Percentiles rank a stretch among this genome's conserved stretches.
Conservation (phyloP, 2,113 vertebrate species). For the Sula dactylatra region DNA sequence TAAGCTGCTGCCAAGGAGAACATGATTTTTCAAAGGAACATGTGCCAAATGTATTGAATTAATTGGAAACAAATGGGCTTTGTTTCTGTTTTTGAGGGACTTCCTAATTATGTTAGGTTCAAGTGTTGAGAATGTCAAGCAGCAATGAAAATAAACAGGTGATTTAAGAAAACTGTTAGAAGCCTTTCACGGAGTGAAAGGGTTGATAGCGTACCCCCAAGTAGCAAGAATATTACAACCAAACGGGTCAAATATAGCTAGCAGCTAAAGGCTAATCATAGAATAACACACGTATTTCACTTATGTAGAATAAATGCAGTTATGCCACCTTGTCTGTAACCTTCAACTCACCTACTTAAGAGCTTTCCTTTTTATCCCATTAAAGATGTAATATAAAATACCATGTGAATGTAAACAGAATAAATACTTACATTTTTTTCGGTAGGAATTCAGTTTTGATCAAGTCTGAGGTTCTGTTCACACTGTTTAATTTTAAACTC, state of each 20-base stretch:
- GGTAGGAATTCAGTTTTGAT: background rate
- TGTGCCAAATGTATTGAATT: constrained; percentile 16
- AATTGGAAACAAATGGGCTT: constrained; percentile 1
- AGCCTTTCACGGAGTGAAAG: background rate
- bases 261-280: constrained; percentile 2
- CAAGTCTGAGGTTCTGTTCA: background rate
- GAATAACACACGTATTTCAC: background rate
- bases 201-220: background rate
- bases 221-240: background rate
- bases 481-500: background rate
- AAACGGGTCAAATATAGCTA: background rate
- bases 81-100: constrained; percentile 45
- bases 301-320: constrained; percentile 1
- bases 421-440: background rate
- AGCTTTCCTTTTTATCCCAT: background rate
- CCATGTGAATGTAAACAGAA: constrained; percentile 22
- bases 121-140: constrained; percentile 35
- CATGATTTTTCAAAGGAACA: background rate
- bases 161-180: constrained; percentile 34
- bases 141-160: constrained; percentile 28
- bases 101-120: constrained; percentile 29
- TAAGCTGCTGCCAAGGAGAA: constrained; percentile 24
- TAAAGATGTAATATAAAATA: background rate
- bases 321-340: background rate
- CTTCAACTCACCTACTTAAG: constrained; percentile 32